Evolutionary conservation across 2,888 invertebrate genomes (phyloP), one percentile per base, ranked within the genome.

Genomic region (Amblyjoppa fuscipennis): DNA sequence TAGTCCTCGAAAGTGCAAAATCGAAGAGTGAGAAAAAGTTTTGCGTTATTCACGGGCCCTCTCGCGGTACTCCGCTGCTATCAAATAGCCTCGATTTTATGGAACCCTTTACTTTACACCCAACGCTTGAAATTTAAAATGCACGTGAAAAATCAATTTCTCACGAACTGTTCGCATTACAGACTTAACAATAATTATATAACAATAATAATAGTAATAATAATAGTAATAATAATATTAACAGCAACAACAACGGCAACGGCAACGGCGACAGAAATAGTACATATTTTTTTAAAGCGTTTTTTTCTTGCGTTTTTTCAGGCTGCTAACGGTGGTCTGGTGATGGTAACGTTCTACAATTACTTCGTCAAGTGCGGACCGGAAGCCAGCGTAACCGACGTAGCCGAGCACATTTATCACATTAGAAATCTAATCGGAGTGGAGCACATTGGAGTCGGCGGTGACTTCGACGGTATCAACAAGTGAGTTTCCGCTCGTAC

Each of bases 261-360:
- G 20, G 20, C 20, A 20, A 20, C 20, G 20, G 20, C 20, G 20
- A 20, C 20, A 20, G 20, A 20, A 20, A 20, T 20, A 20, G 20
- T 20, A 20, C 20, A 20, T 20, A 20, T 20, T 20, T 20, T 20
- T 20, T 20, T 20, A 20, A 20, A 20, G 20, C 20, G 20, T 20
- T 20, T 51, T 28, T 56, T 13, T 31, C 1, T 13, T 45, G 45
- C 3, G 3, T 9, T 84, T 51, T 88, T 87, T 20, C 87, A 94
- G 94, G 97, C 97, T 78, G 95, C 96, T 88, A 98, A 98, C 94
- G 97, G 97, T 56, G 98, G 98, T 70, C 96, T 98, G 64, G 97
- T 98, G 84, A 98, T 98, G 98, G 97, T 98, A 89, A 98, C 98
- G 94, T 98, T 98, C 94, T 98, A 98, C 95, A 97, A 97, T 77